These are phyloP conservation scores for Microcebus murinus DNA, from an alignment of 2,113 vertebrate genomes.

Conservation along the genomic window DNA sequence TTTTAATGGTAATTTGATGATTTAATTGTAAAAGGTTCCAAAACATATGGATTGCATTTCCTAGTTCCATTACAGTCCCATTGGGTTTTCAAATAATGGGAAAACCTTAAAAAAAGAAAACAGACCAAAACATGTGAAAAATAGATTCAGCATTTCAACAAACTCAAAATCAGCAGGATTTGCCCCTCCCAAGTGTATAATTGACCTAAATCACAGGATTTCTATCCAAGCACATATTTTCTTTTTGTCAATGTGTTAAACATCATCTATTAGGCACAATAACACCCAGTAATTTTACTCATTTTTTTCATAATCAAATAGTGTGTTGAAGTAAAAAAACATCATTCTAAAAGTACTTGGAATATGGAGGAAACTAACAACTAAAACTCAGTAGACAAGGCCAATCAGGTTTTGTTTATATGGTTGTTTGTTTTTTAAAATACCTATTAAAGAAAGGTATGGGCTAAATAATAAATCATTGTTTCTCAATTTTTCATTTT, in stretches of 20 bases:
- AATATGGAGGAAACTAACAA: not conserved
- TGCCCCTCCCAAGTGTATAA: slow-evolving; percentile 23
- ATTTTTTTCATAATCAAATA: not conserved
- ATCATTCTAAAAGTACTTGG: not conserved
- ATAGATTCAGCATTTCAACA: slow-evolving; percentile 50
- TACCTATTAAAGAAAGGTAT: not conserved
- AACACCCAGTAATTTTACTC: not conserved
- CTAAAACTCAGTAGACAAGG: not conserved
- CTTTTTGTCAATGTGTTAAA: slow-evolving; percentile 30
- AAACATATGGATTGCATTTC: slow-evolving; percentile 67
- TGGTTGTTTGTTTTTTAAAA: not conserved
- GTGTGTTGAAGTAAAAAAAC: not conserved
- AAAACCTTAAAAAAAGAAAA: not conserved
- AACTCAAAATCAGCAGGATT: slow-evolving; percentile 51
- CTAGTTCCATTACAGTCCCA: slow-evolving; percentile 50
- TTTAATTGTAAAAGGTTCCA: slow-evolving; percentile 63
- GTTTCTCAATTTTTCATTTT: not conserved
- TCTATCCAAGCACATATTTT: slow-evolving; percentile 14
- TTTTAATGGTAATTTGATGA: slow-evolving; percentile 57
- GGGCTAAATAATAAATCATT: not conserved
- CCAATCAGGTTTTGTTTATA: not conserved
- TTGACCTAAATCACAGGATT: slow-evolving; percentile 50
- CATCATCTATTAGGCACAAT: slow-evolving; percentile 24
- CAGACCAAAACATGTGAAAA: slow-evolving; percentile 53
- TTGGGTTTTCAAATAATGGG: slow-evolving; percentile 56